Evolutionary conservation across 2,113 vertebrate species (phyloP).

Genomic region (Entosphenus tridentatus): DNA sequence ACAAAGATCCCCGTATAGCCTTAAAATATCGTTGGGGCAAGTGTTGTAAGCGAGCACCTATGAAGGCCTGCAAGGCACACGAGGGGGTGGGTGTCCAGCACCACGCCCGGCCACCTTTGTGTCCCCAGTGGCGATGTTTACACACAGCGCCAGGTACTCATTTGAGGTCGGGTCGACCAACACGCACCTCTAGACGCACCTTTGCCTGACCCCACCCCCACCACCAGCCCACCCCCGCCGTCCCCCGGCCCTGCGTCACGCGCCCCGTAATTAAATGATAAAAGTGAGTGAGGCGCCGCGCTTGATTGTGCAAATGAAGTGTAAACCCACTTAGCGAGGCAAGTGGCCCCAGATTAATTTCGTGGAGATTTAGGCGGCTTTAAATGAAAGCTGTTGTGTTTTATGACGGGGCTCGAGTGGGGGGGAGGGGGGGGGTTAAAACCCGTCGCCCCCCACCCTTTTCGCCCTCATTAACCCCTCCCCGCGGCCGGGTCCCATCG

Average conservation of each 20-base stretch:
- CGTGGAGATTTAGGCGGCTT: slow-evolving; percentile 2
- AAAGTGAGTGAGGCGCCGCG: slow-evolving; percentile 2
- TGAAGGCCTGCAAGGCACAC: too few species aligned
- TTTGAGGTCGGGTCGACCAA: too few species aligned
- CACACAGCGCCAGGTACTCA: too few species aligned
- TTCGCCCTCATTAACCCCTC: too few species aligned
- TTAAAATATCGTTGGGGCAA: too few species aligned
- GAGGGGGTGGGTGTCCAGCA: background rate
- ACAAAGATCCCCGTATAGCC: too few species aligned
- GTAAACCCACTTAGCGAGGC: slow-evolving; percentile 2
- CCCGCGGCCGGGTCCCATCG: too few species aligned
- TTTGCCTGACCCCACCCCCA: background rate
- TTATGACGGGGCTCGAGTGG: slow-evolving; percentile 3
- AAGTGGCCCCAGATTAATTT: slow-evolving; percentile 3
- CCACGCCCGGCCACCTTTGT: background rate
- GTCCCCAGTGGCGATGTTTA: background rate
- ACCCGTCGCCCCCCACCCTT: too few species aligned
- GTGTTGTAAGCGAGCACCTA: too few species aligned
- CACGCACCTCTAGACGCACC: too few species aligned
- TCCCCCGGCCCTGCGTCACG: background rate
- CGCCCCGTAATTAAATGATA: slow-evolving; percentile 4
- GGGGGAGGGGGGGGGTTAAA: slow-evolving; percentile 1
- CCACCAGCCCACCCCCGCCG: background rate
- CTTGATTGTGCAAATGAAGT: background rate
- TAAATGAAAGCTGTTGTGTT: slow-evolving; percentile 6